Conservation (phyloP, 2,888 invertebrate species). For the Ennomos erosarius region DNA sequence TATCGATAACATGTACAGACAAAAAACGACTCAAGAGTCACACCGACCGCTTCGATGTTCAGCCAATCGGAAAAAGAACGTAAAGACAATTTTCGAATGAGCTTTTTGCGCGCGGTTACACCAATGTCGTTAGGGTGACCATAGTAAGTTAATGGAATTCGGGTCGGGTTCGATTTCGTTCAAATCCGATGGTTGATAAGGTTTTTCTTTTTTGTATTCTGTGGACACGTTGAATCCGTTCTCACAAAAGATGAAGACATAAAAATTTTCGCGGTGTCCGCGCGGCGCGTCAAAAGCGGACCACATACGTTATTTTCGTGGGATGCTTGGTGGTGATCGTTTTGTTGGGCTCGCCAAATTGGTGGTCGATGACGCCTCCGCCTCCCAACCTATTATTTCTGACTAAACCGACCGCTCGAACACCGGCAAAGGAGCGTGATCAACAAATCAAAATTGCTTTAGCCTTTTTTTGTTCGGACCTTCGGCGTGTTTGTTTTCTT, state of each 20-base stretch:
- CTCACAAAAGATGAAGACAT: constrained; percentile 82
- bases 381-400: constrained; percentile 77
- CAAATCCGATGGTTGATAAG: constrained; percentile 60
- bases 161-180: constrained; percentile 47
- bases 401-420: constrained; percentile 65
- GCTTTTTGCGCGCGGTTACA: constrained; percentile 72
- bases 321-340: constrained; percentile 63
- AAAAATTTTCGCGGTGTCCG: constrained; percentile 69
- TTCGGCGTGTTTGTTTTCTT: constrained; percentile 81
- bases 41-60: constrained; percentile 50
- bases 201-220: constrained; percentile 49
- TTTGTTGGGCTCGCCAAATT: constrained; percentile 71
- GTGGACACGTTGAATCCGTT: constrained; percentile 62
- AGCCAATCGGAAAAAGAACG: constrained; percentile 63
- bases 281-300: constrained; percentile 78
- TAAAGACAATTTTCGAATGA: constrained; percentile 67
- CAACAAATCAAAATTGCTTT: constrained; percentile 72
- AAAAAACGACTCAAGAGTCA: constrained; percentile 65
- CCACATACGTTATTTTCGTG: constrained; percentile 78
- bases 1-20: constrained; percentile 52
- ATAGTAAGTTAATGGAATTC: constrained; percentile 70
- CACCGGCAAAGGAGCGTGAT: constrained; percentile 70
- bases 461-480: constrained; percentile 50
- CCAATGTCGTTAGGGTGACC: constrained; percentile 80
- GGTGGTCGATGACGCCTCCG: constrained; percentile 80